Evolutionary conservation across 2,113 vertebrate species (phyloP), one percentile per base, ranked within the genome.

Genomic region (Centropus bengalensis): DNA sequence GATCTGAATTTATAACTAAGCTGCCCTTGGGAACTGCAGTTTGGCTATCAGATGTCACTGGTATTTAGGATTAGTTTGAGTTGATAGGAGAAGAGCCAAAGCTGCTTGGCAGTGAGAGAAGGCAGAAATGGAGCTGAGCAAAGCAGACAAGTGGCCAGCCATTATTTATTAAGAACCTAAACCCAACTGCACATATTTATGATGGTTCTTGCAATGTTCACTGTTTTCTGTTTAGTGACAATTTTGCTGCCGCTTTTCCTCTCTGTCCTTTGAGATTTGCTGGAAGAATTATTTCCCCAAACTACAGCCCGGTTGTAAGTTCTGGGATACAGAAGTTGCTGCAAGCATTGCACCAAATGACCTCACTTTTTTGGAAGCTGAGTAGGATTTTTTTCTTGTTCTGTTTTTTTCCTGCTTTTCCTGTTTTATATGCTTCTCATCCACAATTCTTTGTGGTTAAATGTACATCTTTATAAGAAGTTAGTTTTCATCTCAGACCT

Each of bases 21-120:
- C 38, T 70, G 44, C n/a, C 47, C 32, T 71, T 64, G 17, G 47
- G 40, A 91, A 68, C 28, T 56, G 69, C 67, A 89, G 4, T 87
- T 95, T 54, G 78, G 44, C 62, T 88, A 52, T 84, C 74, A 84
- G 55, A 64, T 59, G 64, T 82, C 40, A 60, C 26, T 94, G 49
- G 16, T 58, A 42, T 84, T 68, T 86, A 76, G 40, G 58, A 23
- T 82, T 82, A 79, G 7, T 82, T 76, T 91, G 54, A 94, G 56
- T 42, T 83, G 74, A 66, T 49, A 82, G 84, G 28, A 81, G 87
- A 86, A 89, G 74, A 91, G 54, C 54, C 66, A 89, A 75, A 85
- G 38, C 49, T 87, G 22, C 44, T 40, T 62, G 40, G 22, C 45
- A 36, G 36, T 33, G 51, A 76, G 60, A 66, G 47, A 64, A 44